These are phyloP conservation scores for Lordiphosa fenestrarum DNA, from an alignment of 2,888 invertebrate genomes.

Conservation along the genomic window DNA sequence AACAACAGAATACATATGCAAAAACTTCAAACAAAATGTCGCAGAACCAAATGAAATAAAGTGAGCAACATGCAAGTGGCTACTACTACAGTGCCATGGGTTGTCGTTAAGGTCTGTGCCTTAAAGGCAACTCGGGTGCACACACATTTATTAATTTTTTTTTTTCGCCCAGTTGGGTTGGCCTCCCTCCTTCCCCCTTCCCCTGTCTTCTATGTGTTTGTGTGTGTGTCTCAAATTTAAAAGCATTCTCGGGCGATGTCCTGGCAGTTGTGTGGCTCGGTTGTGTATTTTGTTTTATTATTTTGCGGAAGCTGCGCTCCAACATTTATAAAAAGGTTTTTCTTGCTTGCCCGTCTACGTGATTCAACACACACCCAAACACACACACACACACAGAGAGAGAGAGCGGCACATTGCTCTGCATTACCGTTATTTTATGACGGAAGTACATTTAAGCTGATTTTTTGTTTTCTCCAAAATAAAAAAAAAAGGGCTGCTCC, in stretches of 20 bases:
- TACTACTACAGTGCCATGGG: constrained; percentile 9
- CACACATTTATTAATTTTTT: constrained; percentile 36
- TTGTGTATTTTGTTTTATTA: constrained; percentile 59
- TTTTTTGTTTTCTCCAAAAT: constrained; percentile 41
- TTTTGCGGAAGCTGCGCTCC: constrained; percentile 59
- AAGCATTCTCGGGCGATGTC: constrained; percentile 42
- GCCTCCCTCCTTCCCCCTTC: too few relatives aligned
- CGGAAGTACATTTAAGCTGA: constrained; percentile 72
- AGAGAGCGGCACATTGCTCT: constrained; percentile 32
- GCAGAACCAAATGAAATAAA: constrained; percentile 32
- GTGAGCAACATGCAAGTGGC: constrained; percentile 18
- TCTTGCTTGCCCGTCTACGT: constrained; percentile 62
- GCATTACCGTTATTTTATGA: constrained; percentile 72
- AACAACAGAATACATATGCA: constrained; percentile 27
- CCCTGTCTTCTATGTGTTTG: constrained; percentile 1
- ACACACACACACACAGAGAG: constrained; percentile 14
- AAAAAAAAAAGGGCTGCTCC: constrained; percentile 27
- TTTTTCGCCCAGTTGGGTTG: constrained; percentile 13
- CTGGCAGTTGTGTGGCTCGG: constrained; percentile 31
- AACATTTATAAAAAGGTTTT: constrained; percentile 71
- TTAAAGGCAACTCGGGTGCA: constrained; percentile 35
- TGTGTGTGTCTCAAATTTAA: constrained; percentile 31
- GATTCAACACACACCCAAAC: constrained; percentile 31
- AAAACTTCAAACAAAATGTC: constrained; percentile 39
- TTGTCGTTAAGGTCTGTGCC: constrained; percentile 23